Conservation (phyloP, 2,797 vertebrate genomes). For the Aldrovandia affinis region DNA sequence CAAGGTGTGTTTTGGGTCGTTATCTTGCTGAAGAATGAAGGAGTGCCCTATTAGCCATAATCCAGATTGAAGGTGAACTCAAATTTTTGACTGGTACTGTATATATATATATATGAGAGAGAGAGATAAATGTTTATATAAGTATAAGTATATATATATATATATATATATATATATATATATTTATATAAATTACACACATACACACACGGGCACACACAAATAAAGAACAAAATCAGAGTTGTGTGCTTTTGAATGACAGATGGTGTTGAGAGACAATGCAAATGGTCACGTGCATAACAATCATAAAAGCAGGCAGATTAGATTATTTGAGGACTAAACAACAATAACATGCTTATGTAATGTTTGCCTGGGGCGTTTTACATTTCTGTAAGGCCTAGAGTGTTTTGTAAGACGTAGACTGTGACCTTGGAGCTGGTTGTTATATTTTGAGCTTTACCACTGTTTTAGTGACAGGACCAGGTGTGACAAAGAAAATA, state of each 20-base stretch:
- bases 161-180: no score
- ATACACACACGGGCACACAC: background rate
- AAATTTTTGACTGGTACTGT: no score
- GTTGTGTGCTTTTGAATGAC: background rate
- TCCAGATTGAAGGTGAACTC: no score
- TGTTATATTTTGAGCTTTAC: background rate
- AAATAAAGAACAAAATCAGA: background rate
- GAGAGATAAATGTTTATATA: no score
- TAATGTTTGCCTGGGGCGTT: background rate
- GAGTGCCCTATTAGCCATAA: no score
- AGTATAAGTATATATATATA: no score
- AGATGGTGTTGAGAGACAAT: background rate
- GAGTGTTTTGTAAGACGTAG: background rate
- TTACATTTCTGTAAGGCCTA: background rate
- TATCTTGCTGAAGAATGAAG: no score
- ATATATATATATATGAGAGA: no score
- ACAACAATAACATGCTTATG: background rate
- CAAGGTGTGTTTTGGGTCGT: no score
- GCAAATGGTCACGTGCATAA: background rate
- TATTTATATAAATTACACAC: background rate
- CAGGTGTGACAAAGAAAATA: background rate
- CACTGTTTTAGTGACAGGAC: background rate
- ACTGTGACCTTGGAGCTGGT: background rate
- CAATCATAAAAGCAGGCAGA: background rate
- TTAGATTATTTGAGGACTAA: background rate